phyloP scores from a whole-genome alignment of 2,113 vertebrate species.

The Scomber japonicus region DNA sequence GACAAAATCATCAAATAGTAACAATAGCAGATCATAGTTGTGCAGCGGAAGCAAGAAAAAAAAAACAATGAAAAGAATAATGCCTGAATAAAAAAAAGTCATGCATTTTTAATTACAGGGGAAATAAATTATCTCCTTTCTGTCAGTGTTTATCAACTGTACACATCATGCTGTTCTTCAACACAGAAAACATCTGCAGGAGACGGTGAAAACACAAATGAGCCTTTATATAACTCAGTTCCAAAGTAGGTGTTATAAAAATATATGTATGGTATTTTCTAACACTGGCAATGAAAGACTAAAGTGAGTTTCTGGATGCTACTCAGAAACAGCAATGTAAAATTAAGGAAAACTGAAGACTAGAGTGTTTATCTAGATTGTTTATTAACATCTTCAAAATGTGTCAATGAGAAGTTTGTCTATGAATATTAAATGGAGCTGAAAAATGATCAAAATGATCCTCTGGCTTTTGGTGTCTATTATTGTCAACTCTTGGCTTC shows the following conservation, averaged over 20 bases:
- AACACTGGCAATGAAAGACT: background rate
- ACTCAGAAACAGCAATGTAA: no score
- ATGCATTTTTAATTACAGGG: background rate
- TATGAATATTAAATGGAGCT: conserved; percentile 16
- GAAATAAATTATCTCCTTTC: background rate
- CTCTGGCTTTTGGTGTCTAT: background rate
- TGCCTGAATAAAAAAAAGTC: no score
- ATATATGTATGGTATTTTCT: background rate
- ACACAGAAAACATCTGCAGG: background rate
- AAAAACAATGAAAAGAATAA: background rate
- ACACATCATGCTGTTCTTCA: background rate
- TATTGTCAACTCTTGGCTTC: background rate
- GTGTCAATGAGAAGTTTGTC: background rate
- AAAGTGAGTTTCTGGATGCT: no score
- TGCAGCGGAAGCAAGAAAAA: background rate
- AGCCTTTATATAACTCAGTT: background rate
- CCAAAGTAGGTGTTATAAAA: background rate
- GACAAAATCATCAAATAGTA: background rate
- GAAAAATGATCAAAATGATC: conserved; percentile 18
- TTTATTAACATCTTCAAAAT: conserved; percentile 9
- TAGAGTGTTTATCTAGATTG: background rate
- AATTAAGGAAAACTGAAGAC: background rate
- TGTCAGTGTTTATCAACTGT: background rate
- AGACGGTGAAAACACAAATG: background rate
- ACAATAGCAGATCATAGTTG: background rate